Percentiles rank a stretch among this genome's conserved stretches.
phyloP scores from a whole-genome alignment of 2,888 invertebrate species.

The Heterodera filipjevi region DNA sequence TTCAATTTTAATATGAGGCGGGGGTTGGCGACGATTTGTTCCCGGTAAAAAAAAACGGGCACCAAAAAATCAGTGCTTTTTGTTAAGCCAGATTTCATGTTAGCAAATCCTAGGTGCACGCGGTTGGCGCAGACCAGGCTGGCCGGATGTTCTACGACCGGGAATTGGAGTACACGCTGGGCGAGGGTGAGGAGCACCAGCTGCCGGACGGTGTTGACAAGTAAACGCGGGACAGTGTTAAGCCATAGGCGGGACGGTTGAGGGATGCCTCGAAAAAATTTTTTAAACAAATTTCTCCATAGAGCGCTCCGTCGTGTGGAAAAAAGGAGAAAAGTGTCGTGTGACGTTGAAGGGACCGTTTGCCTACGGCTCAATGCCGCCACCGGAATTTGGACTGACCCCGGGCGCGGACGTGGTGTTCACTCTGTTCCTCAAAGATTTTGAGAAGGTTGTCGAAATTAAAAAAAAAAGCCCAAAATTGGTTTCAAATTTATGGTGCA shows the following conservation, averaged over 20 bases:
- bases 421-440: constrained; percentile 79
- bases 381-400: constrained; percentile 77
- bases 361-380: constrained; percentile 65
- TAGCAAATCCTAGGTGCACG: constrained; percentile 72
- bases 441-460: constrained; percentile 75
- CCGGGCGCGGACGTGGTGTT: constrained; percentile 80
- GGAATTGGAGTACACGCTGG: constrained; percentile 80
- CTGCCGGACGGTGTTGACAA: constrained; percentile 80
- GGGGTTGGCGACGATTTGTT: too few relatives aligned
- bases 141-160: constrained; percentile 79
- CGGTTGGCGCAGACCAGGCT: constrained; percentile 74
- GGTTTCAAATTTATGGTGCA: neutral
- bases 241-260: neutral
- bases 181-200: constrained; percentile 76
- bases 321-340: constrained; percentile 66
- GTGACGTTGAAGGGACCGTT: constrained; percentile 50
- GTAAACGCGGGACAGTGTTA: neutral
- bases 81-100: constrained; percentile 14
- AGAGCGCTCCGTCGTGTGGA: constrained; percentile 80
- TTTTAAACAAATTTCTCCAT: too few relatives aligned
- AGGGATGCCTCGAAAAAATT: too few relatives aligned
- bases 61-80: neutral
- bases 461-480: neutral
- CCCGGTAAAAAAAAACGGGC: constrained; percentile 1
- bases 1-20: too few relatives aligned